Evolutionary conservation across 2,797 vertebrate genomes (phyloP).

Genomic region (Acanthornis magna): DNA sequence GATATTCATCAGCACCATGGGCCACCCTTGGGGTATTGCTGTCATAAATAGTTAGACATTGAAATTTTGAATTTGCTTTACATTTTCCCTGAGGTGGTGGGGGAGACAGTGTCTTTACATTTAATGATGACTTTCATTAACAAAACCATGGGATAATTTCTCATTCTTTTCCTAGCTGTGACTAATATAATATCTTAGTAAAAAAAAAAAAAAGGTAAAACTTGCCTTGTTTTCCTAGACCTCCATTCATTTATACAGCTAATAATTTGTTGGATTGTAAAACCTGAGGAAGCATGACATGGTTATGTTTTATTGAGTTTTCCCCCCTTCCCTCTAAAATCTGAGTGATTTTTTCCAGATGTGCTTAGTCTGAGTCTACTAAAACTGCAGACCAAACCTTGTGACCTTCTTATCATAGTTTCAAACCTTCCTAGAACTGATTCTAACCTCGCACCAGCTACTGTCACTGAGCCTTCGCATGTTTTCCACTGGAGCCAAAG

Average conservation of each 20-base stretch:
- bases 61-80: background rate
- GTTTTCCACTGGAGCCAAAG: background rate
- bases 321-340: background rate
- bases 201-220: background rate
- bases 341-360: background rate
- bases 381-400: background rate
- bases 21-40: background rate
- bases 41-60: background rate
- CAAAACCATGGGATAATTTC: background rate
- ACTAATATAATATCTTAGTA: background rate
- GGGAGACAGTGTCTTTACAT: background rate
- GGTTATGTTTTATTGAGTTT: accelerated
- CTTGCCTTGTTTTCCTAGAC: background rate
- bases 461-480: accelerated
- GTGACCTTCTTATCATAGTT: accelerated
- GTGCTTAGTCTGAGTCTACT: background rate
- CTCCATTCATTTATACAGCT: background rate
- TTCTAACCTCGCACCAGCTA: background rate
- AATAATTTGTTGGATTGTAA: background rate
- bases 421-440: background rate
- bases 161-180: background rate
- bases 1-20: background rate
- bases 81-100: background rate
- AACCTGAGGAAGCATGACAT: background rate
- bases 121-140: background rate